Evolutionary conservation across 1,140 invertebrate genomes (phyloP), one percentile per base, ranked within the genome.

Genomic region (Ylistrum balloti): DNA sequence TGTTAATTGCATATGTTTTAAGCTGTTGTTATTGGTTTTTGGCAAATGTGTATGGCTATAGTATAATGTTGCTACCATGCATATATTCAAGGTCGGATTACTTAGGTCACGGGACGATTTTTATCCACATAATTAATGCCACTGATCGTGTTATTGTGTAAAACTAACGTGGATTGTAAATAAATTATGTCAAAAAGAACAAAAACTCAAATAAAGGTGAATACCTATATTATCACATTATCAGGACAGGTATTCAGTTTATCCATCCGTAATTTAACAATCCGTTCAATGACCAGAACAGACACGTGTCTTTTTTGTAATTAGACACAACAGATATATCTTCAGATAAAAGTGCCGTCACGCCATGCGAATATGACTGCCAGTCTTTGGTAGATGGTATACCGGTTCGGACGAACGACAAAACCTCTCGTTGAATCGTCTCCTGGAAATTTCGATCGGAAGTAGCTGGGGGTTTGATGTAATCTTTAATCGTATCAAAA

Each of bases 321-420:
- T 74, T 9, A 17, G 2, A 17, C 0, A n/a, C 56, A 74, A n/a
- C 56, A 0, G 56, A 28, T 2, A 74, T n/a, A 28, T 74, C n/a
- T 3, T 74, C 56, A 28, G 56, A 74, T 17, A n/a, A 28, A 74
- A 74, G 56, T 28, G 56, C 56, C 0, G 56, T 74, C n/a, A 74
- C 56, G 5, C 56, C 56, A 28, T 11, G 56, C 9, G n/a, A 74
- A 74, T 74, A 74, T 28, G 56, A n/a, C 56, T n/a, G 56, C 94
- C 94, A 95, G 0, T 56, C 45, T 0, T 38, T 22, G 0, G 93
- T 89, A 86, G 86, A 89, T n/a, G 94, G 93, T 45, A 88, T 35
- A 1, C 94, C 94, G 9, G 88, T 90, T 15, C 88, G 89, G 0
- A 93, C 93, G 48, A 95, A 94, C 17, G 91, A 88, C 28, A 94